Base-by-base conservation (phyloP, 2,797 vertebrate genomes). In the Eulemur coronatus region DNA sequence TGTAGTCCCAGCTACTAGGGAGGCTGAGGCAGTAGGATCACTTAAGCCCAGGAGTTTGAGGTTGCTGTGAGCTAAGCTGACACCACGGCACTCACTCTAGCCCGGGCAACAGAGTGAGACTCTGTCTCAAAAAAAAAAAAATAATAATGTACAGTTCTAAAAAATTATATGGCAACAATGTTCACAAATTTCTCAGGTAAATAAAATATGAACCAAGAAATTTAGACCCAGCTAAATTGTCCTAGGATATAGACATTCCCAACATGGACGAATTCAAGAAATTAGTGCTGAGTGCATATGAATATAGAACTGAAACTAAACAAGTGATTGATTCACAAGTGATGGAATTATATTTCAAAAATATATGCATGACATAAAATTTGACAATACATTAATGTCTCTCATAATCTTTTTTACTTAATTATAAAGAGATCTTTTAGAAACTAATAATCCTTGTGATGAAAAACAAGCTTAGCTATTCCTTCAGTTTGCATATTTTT, bases 401-500 rank as follows among this genome's bases (percentile, higher is more conserved):
- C 38, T 59, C 28, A n/a, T 35, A 30, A 76, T 82, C 4, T 52
- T 95, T 20, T 86, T 75, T 76, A 84, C 63, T 35, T 84, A 76
- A 85, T 50, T 94, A 89, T 72, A 76, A 91, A 76, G 30, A 92
- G 26, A 26, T 65, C 18, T 67, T 96, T 79, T 72, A 72, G 33
- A 87, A 91, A 76, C 4, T 78, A 95, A 82, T 65, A 94, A 92
- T 59, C 28, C 5, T 0, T 73, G 11, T n/a, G 10, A 67, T 79
- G 14, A 55, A 96, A 76, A 91, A 79, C 18, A 91, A 81, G 15
- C 14, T 88, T 76, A 84, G 17, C 17, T 43, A 70, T 63, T 63
- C 15, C 17, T 72, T 5, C 46, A 50, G 43, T 72, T 82, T 86
- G 35, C 24, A 5, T 41, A 14, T 61, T 73, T 70, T 89, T 78